A percentile compares a stretch with the other conserved stretches of the same genome.
phyloP scores from a whole-genome alignment of 1,140 invertebrate genomes.

The Apocrypta bakeri region DNA sequence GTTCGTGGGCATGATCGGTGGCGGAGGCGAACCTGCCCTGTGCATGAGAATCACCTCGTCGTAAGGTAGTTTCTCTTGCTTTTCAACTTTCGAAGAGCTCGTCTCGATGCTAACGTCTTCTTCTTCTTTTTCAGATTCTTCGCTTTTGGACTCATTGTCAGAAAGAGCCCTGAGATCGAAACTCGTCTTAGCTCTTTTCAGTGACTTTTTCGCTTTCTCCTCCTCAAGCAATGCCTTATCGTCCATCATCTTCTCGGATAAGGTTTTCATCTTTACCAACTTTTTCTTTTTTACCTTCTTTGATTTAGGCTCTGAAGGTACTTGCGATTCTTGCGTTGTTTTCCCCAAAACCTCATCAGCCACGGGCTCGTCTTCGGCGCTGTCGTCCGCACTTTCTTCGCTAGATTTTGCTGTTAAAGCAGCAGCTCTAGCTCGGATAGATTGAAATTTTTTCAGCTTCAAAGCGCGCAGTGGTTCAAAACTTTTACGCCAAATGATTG shows the following conservation, averaged over 20 bases:
- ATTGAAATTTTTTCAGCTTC: conserved; percentile 60
- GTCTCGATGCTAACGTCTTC: background rate
- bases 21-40: background rate
- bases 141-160: background rate
- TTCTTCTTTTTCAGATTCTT: background rate
- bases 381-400: conserved; percentile 50
- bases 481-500: conserved; percentile 61
- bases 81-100: background rate
- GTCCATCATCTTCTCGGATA: conserved; percentile 23
- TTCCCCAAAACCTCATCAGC: background rate
- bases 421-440: conserved; percentile 59
- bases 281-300: background rate
- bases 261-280: conserved; percentile 52
- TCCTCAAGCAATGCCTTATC: background rate
- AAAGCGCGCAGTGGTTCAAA: conserved; percentile 67
- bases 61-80: background rate
- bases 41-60: background rate
- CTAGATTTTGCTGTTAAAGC: conserved; percentile 50
- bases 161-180: background rate
- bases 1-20: conserved; percentile 48
- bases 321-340: conserved; percentile 12
- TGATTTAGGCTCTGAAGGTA: conserved; percentile 3
- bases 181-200: conserved; percentile 42
- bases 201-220: background rate
- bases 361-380: background rate